These are phyloP conservation scores for Acinonyx jubatus DNA, from an alignment of 2,113 vertebrate genomes.

Conservation along the genomic window DNA sequence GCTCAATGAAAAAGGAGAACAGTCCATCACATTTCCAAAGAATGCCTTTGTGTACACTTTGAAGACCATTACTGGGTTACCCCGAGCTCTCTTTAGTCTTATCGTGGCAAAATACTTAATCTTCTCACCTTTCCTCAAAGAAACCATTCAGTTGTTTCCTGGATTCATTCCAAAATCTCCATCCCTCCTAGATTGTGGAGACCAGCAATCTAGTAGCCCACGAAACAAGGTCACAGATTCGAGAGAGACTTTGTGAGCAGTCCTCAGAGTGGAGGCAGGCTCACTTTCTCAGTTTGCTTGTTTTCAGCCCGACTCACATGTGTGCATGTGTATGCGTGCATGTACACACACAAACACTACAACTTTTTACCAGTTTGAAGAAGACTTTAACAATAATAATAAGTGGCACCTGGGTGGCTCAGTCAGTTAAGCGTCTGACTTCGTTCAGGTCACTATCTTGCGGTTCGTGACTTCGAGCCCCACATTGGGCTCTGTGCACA, in stretches of 20 bases:
- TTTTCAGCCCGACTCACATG: background rate
- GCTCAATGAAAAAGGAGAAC: background rate
- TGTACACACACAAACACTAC: background rate
- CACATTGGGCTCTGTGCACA: too few relatives aligned
- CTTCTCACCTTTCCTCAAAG: conserved; percentile 63
- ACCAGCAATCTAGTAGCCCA: background rate
- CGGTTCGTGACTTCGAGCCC: too few relatives aligned
- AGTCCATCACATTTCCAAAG: background rate
- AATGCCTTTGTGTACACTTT: background rate
- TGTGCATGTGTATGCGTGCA: background rate
- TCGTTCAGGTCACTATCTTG: too few relatives aligned
- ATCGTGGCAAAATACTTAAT: conserved; percentile 16
- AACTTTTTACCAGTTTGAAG: background rate
- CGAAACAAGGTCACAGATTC: conserved; percentile 45
- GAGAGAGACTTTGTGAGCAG: background rate
- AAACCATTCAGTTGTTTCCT: conserved; percentile 37
- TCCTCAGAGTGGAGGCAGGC: background rate
- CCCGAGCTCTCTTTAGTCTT: conserved; percentile 14
- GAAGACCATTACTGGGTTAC: conserved; percentile 48
- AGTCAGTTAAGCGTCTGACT: too few relatives aligned
- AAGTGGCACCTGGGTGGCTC: too few relatives aligned
- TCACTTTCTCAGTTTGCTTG: background rate
- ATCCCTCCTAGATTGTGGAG: background rate
- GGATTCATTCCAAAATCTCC: conserved; percentile 54
- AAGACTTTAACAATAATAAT: background rate